Evolutionary conservation across 53 echinoderm and acorn worm genomes (phyloP).

Genomic region (Glandiceps talaboti): DNA sequence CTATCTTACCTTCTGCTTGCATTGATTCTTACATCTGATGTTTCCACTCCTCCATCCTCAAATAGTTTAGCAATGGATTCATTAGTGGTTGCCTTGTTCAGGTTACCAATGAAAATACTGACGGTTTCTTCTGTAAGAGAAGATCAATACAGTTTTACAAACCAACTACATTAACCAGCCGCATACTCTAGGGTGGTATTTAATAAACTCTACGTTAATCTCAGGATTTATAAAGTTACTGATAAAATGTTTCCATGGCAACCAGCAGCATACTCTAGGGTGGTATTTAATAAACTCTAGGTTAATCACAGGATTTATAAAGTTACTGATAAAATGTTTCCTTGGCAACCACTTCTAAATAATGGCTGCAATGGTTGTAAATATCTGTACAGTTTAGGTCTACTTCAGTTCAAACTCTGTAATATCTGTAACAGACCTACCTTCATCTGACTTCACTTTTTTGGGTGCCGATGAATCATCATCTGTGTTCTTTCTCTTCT

Average conservation of each 20-base stretch:
- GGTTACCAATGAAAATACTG: slow-evolving; percentile 44
- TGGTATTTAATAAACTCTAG: not conserved
- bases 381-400: no score
- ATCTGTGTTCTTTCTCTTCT: not conserved
- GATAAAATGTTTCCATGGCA: no score
- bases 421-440: no score
- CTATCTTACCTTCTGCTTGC: slow-evolving; percentile 25
- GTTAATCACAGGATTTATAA: no score
- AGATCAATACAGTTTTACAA: no score
- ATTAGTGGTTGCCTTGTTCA: slow-evolving; percentile 10
- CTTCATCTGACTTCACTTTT: not conserved
- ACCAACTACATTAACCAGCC: no score
- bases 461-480: not conserved
- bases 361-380: no score
- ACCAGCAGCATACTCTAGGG: not conserved
- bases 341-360: no score
- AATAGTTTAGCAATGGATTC: slow-evolving; percentile 42
- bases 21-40: slow-evolving; percentile 30
- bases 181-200: not conserved
- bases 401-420: no score
- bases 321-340: no score
- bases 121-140: slow-evolving; percentile 25
- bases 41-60: slow-evolving; percentile 33
- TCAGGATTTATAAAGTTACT: no score
- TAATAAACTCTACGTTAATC: no score